phyloP scores from a whole-genome alignment of 2,113 vertebrate genomes.

The Pygoscelis antarcticus region DNA sequence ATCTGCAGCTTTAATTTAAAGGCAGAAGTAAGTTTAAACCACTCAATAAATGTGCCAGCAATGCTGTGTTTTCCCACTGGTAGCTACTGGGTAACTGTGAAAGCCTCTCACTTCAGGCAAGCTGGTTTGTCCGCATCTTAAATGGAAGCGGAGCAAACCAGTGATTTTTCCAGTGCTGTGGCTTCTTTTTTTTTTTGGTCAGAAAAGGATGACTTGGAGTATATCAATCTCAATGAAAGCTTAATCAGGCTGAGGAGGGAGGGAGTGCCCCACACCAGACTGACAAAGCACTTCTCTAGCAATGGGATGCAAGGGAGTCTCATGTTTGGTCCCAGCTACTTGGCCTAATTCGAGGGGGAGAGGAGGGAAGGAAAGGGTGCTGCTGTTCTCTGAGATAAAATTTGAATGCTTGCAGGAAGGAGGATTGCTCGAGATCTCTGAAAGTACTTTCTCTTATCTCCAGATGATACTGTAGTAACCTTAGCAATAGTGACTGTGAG shows the following conservation, averaged over 20 bases:
- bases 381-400: not conserved
- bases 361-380: not conserved
- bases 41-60: not conserved
- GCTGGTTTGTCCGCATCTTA: not conserved
- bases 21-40: not conserved
- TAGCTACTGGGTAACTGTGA: not conserved
- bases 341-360: not conserved
- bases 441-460: not conserved
- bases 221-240: not conserved
- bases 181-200: not conserved
- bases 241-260: not conserved
- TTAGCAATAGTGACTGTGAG: not conserved
- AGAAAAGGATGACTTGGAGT: not conserved
- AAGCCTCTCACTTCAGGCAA: not conserved
- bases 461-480: not conserved
- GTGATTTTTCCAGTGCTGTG: not conserved
- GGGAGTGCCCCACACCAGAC: not conserved
- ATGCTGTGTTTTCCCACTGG: not conserved
- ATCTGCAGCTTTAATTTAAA: conserved; percentile 9
- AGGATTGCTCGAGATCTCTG: not conserved
- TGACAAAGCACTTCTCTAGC: not conserved
- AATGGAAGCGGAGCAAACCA: not conserved
- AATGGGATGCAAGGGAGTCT: not conserved
- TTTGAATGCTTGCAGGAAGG: not conserved
- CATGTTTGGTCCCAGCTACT: not conserved